Evolutionary conservation across 2,113 vertebrate genomes (phyloP).

Genomic region (Bettongia penicillata): DNA sequence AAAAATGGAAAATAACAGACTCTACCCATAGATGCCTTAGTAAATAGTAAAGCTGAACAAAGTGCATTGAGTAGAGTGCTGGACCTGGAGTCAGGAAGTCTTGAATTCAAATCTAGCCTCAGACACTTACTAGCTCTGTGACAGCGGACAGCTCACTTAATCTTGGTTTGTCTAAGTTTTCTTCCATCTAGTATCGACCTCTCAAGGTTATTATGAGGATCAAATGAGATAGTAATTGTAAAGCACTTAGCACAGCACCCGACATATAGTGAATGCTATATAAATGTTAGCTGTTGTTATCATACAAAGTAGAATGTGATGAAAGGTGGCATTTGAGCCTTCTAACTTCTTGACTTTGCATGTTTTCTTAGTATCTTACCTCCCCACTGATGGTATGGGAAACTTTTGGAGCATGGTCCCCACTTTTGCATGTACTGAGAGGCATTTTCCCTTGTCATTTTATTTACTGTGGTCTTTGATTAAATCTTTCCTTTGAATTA

Average conservation of each 20-base stretch:
- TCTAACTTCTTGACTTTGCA: no score
- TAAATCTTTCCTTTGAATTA: no score
- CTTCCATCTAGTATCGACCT: not conserved
- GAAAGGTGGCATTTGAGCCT: not conserved
- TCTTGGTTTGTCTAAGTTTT: not conserved
- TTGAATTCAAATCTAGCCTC: not conserved
- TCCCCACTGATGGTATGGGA: no score
- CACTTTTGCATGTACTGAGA: no score
- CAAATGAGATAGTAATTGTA: not conserved
- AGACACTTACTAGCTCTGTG: not conserved
- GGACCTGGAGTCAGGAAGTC: not conserved
- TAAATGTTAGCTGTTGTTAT: not conserved
- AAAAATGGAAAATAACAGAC: not conserved
- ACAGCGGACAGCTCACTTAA: not conserved
- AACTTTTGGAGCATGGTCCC: no score
- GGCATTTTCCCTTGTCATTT: no score
- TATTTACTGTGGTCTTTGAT: no score
- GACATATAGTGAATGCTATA: not conserved
- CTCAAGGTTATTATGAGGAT: not conserved
- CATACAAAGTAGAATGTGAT: not conserved
- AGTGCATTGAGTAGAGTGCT: not conserved
- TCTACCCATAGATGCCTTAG: not conserved
- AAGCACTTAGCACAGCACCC: not conserved
- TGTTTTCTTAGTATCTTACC: not conserved
- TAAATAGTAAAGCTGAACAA: not conserved